phyloP scores from a whole-genome alignment of 2,888 invertebrate genomes.

The Tachina lurida region DNA sequence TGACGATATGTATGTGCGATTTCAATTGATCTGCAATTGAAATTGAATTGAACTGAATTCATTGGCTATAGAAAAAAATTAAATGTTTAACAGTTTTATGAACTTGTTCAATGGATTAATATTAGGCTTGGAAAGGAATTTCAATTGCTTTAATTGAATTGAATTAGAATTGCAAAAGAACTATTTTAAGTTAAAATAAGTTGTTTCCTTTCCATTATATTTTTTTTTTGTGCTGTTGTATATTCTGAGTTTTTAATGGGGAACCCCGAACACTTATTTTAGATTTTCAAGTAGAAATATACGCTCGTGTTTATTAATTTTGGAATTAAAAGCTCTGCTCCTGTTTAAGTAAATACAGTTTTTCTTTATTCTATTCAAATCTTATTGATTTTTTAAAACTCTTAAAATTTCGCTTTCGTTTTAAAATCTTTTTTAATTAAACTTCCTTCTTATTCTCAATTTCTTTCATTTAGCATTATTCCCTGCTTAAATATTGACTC shows the following conservation, averaged over 20 bases:
- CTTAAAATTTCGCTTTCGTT: background rate
- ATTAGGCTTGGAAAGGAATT: constrained; percentile 36
- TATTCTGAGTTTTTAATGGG: no score
- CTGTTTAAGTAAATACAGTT: no score
- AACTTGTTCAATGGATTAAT: constrained; percentile 47
- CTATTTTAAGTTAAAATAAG: background rate
- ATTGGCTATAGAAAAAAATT: constrained; percentile 14
- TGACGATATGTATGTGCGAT: constrained; percentile 35
- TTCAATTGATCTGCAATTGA: constrained; percentile 29
- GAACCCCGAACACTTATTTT: no score
- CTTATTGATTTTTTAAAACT: constrained; percentile 10
- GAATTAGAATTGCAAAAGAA: background rate
- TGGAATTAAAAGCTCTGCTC: no score
- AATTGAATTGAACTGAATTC: constrained; percentile 10
- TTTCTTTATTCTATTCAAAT: background rate
- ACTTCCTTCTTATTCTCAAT: background rate
- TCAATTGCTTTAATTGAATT: constrained; percentile 52
- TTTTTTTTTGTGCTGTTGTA: no score
- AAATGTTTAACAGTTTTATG: constrained; percentile 33
- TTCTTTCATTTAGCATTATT: background rate
- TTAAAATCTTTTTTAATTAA: constrained; percentile 32
- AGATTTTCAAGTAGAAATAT: no score
- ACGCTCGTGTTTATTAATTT: no score
- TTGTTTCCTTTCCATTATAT: no score
- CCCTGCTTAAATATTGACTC: constrained; percentile 36